A percentile compares a stretch with the other conserved stretches of the same genome.
Conservation (phyloP, 1,140 invertebrate species). For the Hycleus phaleratus region DNA sequence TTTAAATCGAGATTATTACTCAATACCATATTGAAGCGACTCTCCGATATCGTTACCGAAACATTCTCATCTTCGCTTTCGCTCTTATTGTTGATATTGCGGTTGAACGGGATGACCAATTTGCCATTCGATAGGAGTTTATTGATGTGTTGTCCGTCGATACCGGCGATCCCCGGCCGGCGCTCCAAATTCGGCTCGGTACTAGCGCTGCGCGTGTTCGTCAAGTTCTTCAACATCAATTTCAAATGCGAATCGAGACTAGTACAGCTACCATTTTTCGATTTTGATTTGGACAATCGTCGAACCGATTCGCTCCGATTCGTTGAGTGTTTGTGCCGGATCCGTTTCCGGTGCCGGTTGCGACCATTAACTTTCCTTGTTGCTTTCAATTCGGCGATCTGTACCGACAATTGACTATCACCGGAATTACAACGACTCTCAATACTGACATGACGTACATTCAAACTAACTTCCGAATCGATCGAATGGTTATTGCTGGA, state of each 20-base stretch:
- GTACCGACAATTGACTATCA: slow-evolving; percentile 76
- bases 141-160: slow-evolving; percentile 47
- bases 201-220: slow-evolving; percentile 42
- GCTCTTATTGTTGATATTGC: slow-evolving; percentile 44
- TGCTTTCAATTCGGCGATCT: slow-evolving; percentile 71
- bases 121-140: slow-evolving; percentile 47
- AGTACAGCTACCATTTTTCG: slow-evolving; percentile 55
- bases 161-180: slow-evolving; percentile 47
- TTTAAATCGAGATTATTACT: slow-evolving; percentile 47
- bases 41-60: slow-evolving; percentile 46
- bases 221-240: slow-evolving; percentile 45
- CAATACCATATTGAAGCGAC: slow-evolving; percentile 47
- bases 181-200: slow-evolving; percentile 48
- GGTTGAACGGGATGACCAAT: slow-evolving; percentile 47
- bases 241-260: slow-evolving; percentile 70
- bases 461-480: slow-evolving; percentile 77
- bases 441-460: slow-evolving; percentile 67
- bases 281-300: slow-evolving; percentile 47
- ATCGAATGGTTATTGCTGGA: slow-evolving; percentile 52
- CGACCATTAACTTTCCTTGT: slow-evolving; percentile 45
- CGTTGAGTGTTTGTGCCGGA: slow-evolving; percentile 16
- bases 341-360: slow-evolving; percentile 29
- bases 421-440: slow-evolving; percentile 75
- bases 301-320: slow-evolving; percentile 27
- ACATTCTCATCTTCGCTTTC: slow-evolving; percentile 48